Base-by-base conservation (phyloP, 1,140 invertebrate genomes). In the Apis cerana region DNA sequence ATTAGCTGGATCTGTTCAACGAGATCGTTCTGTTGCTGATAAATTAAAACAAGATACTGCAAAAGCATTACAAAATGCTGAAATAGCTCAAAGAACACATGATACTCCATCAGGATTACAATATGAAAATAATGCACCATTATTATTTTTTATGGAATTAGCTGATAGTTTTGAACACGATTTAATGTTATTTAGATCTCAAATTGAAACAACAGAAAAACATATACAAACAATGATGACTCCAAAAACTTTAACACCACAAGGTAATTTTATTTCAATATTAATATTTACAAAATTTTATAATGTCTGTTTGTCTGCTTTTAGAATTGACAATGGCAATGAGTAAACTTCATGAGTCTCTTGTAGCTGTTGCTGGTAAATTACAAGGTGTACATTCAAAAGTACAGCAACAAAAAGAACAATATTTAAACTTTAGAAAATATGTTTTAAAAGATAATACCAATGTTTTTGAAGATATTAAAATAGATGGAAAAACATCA, bases 361-460 rank as follows among this genome's bases (percentile, higher is more conserved):
- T 98, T 83, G 96, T 98, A 27, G 97, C 97, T 8, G 94, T 98
- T 79, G 98, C 98, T 69, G 97, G 97, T 0, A 96, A 97, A 75
- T 91, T 98, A 33, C 97, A 98, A 88, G 95, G 96, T 3, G 95
- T 98, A 2, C 97, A 98, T 92, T 94, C 96, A 86, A 95, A 96
- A 80, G 96, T 96, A 11, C 96, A 97, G 87, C 95, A 95, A 10
- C 97, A 97, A 89, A 98, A 98, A 92, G 97, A 97, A 84, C 96
- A 97, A 70, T 98, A 97, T 91, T 92, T 98, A 0, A 97, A 97
- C 89, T 95, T 98, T 64, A 93, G 97, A 27, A 97, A 97, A 90
- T 96, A 97, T 80, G 95, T 97, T 11, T 94, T 97, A 52, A 97
- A 97, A 84, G 97, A 98, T 90, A 95, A 95, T 54, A 96, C 96